Percentiles rank a stretch among this genome's conserved stretches.
These are phyloP conservation scores for Takifugu rubripes DNA, from an alignment of 2,797 vertebrate genomes.

Conservation along the genomic window DNA sequence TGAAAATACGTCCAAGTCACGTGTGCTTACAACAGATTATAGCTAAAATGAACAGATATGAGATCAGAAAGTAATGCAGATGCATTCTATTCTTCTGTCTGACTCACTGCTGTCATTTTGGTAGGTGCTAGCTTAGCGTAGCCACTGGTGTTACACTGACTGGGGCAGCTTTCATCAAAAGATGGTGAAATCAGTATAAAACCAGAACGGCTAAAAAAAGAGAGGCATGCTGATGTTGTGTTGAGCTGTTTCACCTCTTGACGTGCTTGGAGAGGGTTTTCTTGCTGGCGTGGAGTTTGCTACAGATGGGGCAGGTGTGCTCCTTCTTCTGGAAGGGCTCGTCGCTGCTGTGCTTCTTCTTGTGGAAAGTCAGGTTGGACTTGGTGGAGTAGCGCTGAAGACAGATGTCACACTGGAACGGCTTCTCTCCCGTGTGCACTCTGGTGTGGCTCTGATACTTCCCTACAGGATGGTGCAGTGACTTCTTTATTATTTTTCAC, in stretches of 20 bases:
- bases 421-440: conserved; percentile 97
- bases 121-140: too few species aligned
- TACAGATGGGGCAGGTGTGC: conserved; percentile 94
- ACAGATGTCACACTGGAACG: conserved; percentile 96
- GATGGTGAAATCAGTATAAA: too few species aligned
- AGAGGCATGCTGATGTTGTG: neutral
- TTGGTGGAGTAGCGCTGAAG: conserved; percentile 97
- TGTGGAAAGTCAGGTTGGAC: conserved; percentile 96
- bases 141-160: too few species aligned
- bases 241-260: conserved; percentile 78
- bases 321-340: conserved; percentile 89
- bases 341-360: conserved; percentile 87
- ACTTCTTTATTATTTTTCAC: neutral
- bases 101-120: too few species aligned
- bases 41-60: neutral
- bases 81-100: too few species aligned
- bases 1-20: neutral
- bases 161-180: too few species aligned
- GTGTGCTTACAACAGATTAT: neutral
- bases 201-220: neutral
- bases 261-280: conserved; percentile 94
- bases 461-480: conserved; percentile 63
- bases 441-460: conserved; percentile 96
- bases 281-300: conserved; percentile 94
- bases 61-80: too few species aligned